A percentile compares a stretch with the other conserved stretches of the same genome.
These are phyloP conservation scores for Mesorhabditis spiculigera DNA, from an alignment of 2,888 invertebrate genomes.

Conservation along the genomic window DNA sequence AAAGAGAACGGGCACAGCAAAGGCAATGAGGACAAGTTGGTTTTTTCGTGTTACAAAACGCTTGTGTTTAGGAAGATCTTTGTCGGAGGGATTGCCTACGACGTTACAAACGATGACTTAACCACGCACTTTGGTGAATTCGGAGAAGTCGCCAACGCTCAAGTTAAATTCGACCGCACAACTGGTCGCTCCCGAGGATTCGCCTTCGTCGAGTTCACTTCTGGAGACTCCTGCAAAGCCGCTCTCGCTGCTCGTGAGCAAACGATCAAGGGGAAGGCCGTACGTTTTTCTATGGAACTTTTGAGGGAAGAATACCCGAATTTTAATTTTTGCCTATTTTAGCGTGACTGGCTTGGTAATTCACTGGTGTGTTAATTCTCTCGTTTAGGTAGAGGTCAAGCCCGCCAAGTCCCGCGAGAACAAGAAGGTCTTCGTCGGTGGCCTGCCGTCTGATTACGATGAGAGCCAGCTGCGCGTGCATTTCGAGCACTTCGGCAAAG, in stretches of 20 bases:
- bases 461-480: constrained; percentile 55
- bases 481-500: constrained; percentile 57
- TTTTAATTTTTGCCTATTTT: constrained; percentile 3
- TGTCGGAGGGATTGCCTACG: constrained; percentile 58
- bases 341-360: not conserved
- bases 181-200: constrained; percentile 58
- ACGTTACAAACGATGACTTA: constrained; percentile 56
- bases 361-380: not conserved
- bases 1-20: constrained; percentile 45
- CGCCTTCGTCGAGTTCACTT: constrained; percentile 58
- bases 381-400: constrained; percentile 53
- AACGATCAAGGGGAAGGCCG: constrained; percentile 51
- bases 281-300: constrained; percentile 14
- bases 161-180: constrained; percentile 58
- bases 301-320: not conserved
- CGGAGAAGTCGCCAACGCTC: constrained; percentile 53
- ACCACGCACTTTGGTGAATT: constrained; percentile 51
- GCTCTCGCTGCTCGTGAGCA: constrained; percentile 53
- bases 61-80: constrained; percentile 56
- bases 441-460: constrained; percentile 55
- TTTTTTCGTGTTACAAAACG: constrained; percentile 9
- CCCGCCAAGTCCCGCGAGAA: constrained; percentile 59
- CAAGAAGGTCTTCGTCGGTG: constrained; percentile 60
- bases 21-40: constrained; percentile 48
- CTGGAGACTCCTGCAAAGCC: constrained; percentile 51